phyloP scores from a whole-genome alignment of 2,113 vertebrate genomes.

The Solea solea region DNA sequence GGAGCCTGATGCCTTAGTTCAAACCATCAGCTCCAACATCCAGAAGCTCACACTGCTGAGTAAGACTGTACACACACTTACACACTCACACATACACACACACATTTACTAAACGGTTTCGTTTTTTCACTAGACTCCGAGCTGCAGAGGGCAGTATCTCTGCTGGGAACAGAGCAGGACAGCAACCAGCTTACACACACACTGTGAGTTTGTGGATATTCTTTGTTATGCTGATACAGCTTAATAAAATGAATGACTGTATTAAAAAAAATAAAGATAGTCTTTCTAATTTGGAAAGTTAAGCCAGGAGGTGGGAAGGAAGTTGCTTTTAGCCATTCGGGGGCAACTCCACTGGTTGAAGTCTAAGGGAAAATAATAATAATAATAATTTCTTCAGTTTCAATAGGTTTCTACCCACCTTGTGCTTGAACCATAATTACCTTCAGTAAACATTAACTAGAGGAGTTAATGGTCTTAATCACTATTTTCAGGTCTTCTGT shows the following conservation, averaged over 20 bases:
- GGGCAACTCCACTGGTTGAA: no score
- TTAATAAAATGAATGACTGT: no score
- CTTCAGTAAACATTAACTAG: no score
- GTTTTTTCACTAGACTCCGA: conserved; percentile 85
- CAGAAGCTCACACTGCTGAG: conserved; percentile 81
- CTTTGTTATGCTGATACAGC: background rate
- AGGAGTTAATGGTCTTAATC: no score
- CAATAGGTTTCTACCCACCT: no score
- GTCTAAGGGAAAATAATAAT: no score
- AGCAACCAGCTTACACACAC: conserved; percentile 86
- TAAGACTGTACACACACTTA: conserved; percentile 46
- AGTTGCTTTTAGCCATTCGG: no score
- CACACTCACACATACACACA: conserved; percentile 8
- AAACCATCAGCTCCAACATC: conserved; percentile 80
- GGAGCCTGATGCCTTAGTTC: conserved; percentile 74
- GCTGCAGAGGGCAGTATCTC: conserved; percentile 89
- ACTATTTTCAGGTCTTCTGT: no score
- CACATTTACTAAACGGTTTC: background rate
- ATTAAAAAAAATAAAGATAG: no score
- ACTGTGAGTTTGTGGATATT: conserved; percentile 85
- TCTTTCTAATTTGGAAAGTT: background rate
- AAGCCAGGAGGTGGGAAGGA: no score
- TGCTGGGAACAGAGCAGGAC: conserved; percentile 91
- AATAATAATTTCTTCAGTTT: no score
- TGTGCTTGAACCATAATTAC: no score